Evolutionary conservation across 2,113 vertebrate genomes (phyloP).

Genomic region (Leucosticte australis): DNA sequence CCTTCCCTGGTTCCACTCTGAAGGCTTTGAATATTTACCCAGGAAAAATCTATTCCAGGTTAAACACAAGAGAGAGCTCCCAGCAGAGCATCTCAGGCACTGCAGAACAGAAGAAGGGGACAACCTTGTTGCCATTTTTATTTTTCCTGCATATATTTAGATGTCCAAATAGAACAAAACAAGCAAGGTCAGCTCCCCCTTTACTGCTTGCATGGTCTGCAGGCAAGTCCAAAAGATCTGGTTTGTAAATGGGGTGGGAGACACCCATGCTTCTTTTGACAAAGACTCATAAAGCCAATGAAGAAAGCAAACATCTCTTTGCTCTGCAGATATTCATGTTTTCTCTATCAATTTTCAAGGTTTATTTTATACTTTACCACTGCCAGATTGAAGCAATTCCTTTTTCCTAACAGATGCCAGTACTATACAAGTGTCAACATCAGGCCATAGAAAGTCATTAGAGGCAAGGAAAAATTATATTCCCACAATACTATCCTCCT

Average conservation of each 20-base stretch:
- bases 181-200: background rate
- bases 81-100: background rate
- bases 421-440: background rate
- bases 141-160: background rate
- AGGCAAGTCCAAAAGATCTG: background rate
- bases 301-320: background rate
- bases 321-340: background rate
- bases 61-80: background rate
- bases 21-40: background rate
- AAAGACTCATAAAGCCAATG: background rate
- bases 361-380: background rate
- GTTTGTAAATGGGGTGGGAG: background rate
- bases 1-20: background rate
- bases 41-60: background rate
- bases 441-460: background rate
- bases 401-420: background rate
- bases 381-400: background rate
- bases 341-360: background rate
- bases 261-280: background rate
- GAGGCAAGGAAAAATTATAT: background rate
- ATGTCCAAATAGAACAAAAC: background rate
- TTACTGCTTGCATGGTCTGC: background rate
- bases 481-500: background rate
- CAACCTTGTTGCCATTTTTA: background rate
- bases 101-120: background rate